Conservation (phyloP, 2,888 invertebrate species). For the Actias luna region DNA sequence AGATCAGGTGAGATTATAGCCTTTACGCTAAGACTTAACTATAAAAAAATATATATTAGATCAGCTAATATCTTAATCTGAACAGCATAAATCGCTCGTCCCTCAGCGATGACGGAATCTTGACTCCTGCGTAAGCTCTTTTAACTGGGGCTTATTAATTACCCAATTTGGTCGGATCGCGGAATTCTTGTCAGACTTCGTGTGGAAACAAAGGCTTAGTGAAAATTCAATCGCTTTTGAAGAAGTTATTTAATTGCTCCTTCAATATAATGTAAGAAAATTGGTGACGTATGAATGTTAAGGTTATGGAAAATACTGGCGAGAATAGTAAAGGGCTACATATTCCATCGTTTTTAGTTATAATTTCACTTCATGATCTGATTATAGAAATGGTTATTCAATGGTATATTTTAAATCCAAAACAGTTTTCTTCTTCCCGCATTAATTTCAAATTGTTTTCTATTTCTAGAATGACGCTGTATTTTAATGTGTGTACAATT, state of each 20-base stretch:
- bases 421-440: too few relatives aligned
- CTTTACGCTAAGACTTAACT: too few relatives aligned
- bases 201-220: conserved; percentile 8
- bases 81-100: not conserved
- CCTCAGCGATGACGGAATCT: conserved; percentile 39
- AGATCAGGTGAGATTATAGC: too few relatives aligned
- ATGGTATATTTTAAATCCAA: too few relatives aligned
- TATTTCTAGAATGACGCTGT: too few relatives aligned
- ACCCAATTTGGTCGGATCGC: conserved; percentile 16
- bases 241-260: conserved; percentile 6
- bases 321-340: not conserved
- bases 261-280: not conserved
- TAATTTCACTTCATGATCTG: too few relatives aligned
- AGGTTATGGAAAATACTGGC: not conserved
- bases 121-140: conserved; percentile 36
- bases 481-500: too few relatives aligned
- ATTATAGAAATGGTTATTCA: too few relatives aligned
- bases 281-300: not conserved
- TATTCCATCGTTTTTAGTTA: not conserved
- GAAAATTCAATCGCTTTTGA: not conserved
- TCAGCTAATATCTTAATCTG: conserved; percentile 6
- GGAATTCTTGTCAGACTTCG: conserved; percentile 12
- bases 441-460: too few relatives aligned
- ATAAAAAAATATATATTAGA: too few relatives aligned
- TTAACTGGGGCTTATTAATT: conserved; percentile 36